Evolutionary conservation across 2,888 invertebrate species (phyloP).

Genomic region (Microplitis deprimator): DNA sequence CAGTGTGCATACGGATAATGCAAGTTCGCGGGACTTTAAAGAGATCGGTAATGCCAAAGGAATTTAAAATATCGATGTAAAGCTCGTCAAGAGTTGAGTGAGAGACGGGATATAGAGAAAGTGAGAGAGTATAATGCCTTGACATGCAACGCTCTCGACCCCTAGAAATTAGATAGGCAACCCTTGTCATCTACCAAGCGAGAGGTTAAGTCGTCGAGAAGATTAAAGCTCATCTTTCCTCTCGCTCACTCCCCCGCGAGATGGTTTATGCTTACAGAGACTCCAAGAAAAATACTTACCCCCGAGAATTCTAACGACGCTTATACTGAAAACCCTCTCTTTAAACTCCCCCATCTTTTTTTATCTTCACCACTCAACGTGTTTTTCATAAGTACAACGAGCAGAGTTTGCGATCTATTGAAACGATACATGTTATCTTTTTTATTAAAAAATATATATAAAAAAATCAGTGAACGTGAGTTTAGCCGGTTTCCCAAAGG

Average conservation of each 20-base stretch:
- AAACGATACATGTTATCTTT: constrained; percentile 24
- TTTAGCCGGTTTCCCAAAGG: background rate
- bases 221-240: constrained; percentile 60
- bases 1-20: background rate
- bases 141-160: constrained; percentile 49
- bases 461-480: background rate
- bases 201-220: constrained; percentile 61
- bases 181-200: constrained; percentile 45
- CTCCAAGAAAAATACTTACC: constrained; percentile 52
- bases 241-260: constrained; percentile 12
- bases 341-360: constrained; percentile 5
- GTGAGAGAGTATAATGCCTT: constrained; percentile 29
- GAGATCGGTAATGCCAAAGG: constrained; percentile 8
- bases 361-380: constrained; percentile 7
- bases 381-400: constrained; percentile 18
- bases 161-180: constrained; percentile 55
- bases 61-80: constrained; percentile 35
- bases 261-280: constrained; percentile 20
- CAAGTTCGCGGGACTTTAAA: background rate
- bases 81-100: constrained; percentile 15
- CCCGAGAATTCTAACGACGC: constrained; percentile 63
- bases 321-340: constrained; percentile 34
- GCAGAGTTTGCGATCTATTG: constrained; percentile 24
- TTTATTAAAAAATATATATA: background rate
- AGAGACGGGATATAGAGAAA: background rate